Percentiles rank a stretch among this genome's conserved stretches.
Conservation (phyloP, 2,888 invertebrate genomes). For the Melitaea athalia region DNA sequence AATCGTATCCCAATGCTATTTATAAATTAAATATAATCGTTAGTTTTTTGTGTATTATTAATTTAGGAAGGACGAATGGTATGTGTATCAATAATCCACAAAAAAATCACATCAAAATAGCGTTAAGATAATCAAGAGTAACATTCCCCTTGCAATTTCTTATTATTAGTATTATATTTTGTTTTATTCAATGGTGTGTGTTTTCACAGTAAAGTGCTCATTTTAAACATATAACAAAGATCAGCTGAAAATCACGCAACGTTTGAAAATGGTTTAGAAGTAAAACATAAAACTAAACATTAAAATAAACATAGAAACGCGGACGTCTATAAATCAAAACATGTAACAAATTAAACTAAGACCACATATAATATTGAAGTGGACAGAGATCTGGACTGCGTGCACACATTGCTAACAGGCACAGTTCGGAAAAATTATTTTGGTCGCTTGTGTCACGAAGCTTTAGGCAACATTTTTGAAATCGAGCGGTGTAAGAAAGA, state of each 20-base stretch:
- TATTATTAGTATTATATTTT: conserved; percentile 29
- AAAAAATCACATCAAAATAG: conserved; percentile 39
- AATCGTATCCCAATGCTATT: conserved; percentile 62
- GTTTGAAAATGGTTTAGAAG: conserved; percentile 40
- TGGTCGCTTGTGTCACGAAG: conserved; percentile 62
- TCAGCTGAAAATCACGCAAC: neutral
- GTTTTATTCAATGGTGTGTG: conserved; percentile 1
- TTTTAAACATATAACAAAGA: neutral
- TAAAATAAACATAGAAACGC: conserved; percentile 60
- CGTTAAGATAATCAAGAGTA: conserved; percentile 42
- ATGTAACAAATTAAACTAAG: conserved; percentile 64
- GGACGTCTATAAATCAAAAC: conserved; percentile 64
- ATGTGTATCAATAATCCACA: conserved; percentile 51
- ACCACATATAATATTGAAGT: conserved; percentile 81
- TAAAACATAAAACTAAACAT: conserved; percentile 65
- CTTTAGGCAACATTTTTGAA: conserved; percentile 46
- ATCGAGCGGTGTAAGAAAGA: conserved; percentile 61
- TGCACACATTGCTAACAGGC: conserved; percentile 80
- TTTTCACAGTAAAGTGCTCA: conserved; percentile 6
- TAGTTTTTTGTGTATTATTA: conserved; percentile 50
- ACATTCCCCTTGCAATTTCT: conserved; percentile 61
- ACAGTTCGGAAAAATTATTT: conserved; percentile 63
- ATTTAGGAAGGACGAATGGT: conserved; percentile 26
- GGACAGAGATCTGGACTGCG: conserved; percentile 76
- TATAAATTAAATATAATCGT: conserved; percentile 38